Percentiles rank a stretch among this genome's conserved stretches.
phyloP scores from a whole-genome alignment of 2,888 invertebrate genomes.

The Drosophila algonquin region DNA sequence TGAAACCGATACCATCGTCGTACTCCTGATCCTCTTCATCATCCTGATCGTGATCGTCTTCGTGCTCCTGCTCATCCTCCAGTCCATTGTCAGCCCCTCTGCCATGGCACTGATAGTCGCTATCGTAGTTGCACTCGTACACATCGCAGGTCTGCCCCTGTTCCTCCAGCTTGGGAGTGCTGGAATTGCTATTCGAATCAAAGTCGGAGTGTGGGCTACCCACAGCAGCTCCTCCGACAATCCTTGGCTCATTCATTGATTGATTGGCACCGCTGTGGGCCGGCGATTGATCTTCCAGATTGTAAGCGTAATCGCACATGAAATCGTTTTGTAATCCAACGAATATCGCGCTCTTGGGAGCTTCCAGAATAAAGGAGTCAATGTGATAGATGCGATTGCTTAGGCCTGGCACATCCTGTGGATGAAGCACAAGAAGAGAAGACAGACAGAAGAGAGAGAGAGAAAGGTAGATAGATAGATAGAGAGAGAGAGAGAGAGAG shows the following conservation, averaged over 20 bases:
- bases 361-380: constrained; percentile 82
- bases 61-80: constrained; percentile 20
- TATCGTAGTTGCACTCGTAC: constrained; percentile 10
- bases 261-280: constrained; percentile 8
- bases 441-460: constrained; percentile 67
- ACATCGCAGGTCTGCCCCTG: constrained; percentile 21
- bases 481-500: constrained; percentile 57
- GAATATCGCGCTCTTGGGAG: constrained; percentile 82
- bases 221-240: not conserved
- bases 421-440: constrained; percentile 74
- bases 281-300: constrained; percentile 44
- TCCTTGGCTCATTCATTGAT: not conserved
- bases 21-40: constrained; percentile 57
- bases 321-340: constrained; percentile 83
- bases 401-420: constrained; percentile 82
- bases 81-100: not conserved
- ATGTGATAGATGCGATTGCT: constrained; percentile 82
- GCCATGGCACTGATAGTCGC: not conserved
- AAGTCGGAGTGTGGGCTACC: constrained; percentile 19
- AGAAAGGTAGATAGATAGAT: constrained; percentile 45
- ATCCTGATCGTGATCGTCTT: constrained; percentile 3
- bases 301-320: constrained; percentile 73
- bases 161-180: constrained; percentile 3
- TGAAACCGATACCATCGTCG: constrained; percentile 70
- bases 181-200: constrained; percentile 19